Conservation (phyloP, 2,113 vertebrate genomes). For the Perccottus glenii region DNA sequence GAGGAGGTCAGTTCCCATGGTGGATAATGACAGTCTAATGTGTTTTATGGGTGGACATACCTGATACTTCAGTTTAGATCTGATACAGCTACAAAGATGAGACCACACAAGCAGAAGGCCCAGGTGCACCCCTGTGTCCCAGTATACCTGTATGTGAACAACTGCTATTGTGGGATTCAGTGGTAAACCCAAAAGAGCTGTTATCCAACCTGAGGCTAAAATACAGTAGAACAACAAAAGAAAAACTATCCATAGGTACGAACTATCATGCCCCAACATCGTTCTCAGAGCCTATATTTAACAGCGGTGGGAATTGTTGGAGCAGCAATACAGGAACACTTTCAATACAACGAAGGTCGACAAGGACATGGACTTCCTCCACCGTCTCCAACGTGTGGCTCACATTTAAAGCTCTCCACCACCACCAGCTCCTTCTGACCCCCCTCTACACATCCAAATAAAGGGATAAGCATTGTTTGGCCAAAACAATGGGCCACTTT, state of each 20-base stretch:
- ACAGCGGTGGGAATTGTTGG: slow-evolving; percentile 79
- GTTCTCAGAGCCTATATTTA: slow-evolving; percentile 80
- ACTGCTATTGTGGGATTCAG: slow-evolving; percentile 42
- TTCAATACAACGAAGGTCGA: slow-evolving; percentile 82
- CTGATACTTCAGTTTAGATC: slow-evolving; percentile 66
- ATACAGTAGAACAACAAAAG: slow-evolving; percentile 68
- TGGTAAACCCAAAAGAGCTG: slow-evolving; percentile 49
- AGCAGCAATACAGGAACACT: slow-evolving; percentile 80
- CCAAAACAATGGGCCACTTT: slow-evolving; percentile 81
- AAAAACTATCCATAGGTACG: slow-evolving; percentile 42
- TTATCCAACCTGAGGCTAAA: slow-evolving; percentile 69
- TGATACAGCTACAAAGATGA: slow-evolving; percentile 49
- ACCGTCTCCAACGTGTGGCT: slow-evolving; percentile 64
- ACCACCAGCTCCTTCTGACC: slow-evolving; percentile 15
- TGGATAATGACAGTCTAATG: slow-evolving; percentile 49
- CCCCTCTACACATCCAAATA: slow-evolving; percentile 69
- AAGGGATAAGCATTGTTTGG: slow-evolving; percentile 83
- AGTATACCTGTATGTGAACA: slow-evolving; percentile 42
- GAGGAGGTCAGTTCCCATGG: slow-evolving; percentile 65
- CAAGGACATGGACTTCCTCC: slow-evolving; percentile 79
- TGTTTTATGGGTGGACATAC: slow-evolving; percentile 54
- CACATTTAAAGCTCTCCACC: slow-evolving; percentile 44
- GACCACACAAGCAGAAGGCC: slow-evolving; percentile 67
- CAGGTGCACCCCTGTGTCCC: slow-evolving; percentile 55
- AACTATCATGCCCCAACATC: slow-evolving; percentile 67